Base-by-base conservation (phyloP, 2,797 vertebrate genomes). In the Semaprochilodus insignis region DNA sequence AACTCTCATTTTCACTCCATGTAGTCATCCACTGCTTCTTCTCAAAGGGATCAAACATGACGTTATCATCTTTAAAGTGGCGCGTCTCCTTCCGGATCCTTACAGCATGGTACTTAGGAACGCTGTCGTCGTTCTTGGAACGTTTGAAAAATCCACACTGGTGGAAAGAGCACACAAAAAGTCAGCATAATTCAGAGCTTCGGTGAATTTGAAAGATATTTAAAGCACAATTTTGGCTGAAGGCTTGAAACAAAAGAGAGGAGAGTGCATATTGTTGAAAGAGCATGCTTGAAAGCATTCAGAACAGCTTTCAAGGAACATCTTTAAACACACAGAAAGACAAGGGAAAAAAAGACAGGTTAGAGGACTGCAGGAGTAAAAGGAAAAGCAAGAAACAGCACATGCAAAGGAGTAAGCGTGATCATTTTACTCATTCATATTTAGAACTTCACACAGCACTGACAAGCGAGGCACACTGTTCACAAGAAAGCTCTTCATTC, bases 121-220 rank as follows among this genome's bases (percentile, higher is more conserved):
- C 88, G 31, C 94, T 97, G 91, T 97, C 95, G 6, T 97, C 96
- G 90, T 96, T 96, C 93, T 96, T 96, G 86, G 97, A 95, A 73
- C 96, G 97, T 86, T 95, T 96, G 92, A 99, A 99, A 96, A 99
- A 99, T 89, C 98, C 98, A 60, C 97, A 99, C 98, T 99, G 91
- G 81, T 67, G 57, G 72, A 55, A 73, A 52, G 40, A 74, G 0
- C 74, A 40, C 44, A 52, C 25, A 66, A 67, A 48, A 87, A 52
- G 55, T 78, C 34, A 55, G 40, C 19, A 55, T 25, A 4, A 67
- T 77, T 16, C 6, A 48, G 67, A 52, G 10, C 5, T 40, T 40
- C 16, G 15, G 59, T 57, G 31, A 27, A 21, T 1, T 52, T 14
- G 8, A 23, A 23, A 67, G 19, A 13, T 27, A 2, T 51, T 52